A percentile compares a stretch with the other conserved stretches of the same genome.
Conservation (phyloP, 2,113 vertebrate species). For the Glareola pratincola region DNA sequence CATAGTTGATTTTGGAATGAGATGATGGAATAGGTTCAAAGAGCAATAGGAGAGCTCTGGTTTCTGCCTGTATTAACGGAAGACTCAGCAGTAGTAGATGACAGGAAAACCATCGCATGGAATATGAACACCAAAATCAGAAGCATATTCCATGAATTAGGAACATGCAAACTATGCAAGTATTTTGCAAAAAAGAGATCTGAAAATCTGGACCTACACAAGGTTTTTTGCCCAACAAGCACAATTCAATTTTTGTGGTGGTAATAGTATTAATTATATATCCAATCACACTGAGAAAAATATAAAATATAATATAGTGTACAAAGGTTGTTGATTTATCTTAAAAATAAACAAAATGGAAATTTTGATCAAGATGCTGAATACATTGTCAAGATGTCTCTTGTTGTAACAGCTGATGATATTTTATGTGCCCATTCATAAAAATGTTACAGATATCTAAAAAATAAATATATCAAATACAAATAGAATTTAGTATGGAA, state of each 20-base stretch:
- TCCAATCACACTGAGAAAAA: neutral
- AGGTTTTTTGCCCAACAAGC: neutral
- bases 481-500: slow-evolving; percentile 44
- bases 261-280: slow-evolving; percentile 13
- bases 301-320: slow-evolving; percentile 11
- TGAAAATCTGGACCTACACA: neutral
- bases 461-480: slow-evolving; percentile 53
- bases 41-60: neutral
- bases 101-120: neutral
- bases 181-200: neutral
- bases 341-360: slow-evolving; percentile 46
- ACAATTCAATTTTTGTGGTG: neutral
- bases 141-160: neutral
- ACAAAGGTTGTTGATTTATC: slow-evolving; percentile 40
- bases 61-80: neutral
- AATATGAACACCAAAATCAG: neutral
- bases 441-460: slow-evolving; percentile 44
- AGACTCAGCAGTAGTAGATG: neutral
- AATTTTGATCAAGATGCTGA: slow-evolving; percentile 42
- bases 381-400: slow-evolving; percentile 22
- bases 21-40: neutral
- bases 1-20: neutral
- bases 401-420: slow-evolving; percentile 8
- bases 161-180: neutral
- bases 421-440: slow-evolving; percentile 27